A percentile compares a stretch with the other conserved stretches of the same genome.
Conservation (phyloP, 2,888 invertebrate genomes). For the Tipula confusa region DNA sequence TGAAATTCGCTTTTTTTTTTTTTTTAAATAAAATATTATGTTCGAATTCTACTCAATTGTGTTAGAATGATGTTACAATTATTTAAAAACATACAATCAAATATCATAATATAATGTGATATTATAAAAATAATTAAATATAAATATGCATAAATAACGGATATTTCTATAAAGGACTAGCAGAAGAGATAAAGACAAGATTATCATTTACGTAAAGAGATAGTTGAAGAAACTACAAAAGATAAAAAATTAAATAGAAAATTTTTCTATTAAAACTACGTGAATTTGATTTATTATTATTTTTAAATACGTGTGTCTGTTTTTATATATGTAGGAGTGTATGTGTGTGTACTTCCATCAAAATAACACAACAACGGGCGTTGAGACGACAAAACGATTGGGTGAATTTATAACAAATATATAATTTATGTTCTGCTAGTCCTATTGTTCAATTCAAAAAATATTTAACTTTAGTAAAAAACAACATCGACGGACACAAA, state of each 20-base stretch:
- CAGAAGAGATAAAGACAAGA: not conserved
- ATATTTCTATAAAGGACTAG: not conserved
- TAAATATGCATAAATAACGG: not conserved
- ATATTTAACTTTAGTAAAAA: not conserved
- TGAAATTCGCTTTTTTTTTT: no score
- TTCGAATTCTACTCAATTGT: not conserved
- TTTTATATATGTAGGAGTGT: no score
- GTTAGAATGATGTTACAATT: not conserved
- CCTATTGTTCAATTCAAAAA: not conserved
- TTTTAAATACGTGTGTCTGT: not conserved
- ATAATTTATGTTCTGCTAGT: not conserved
- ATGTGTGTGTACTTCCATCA: not conserved
- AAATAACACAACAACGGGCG: not conserved
- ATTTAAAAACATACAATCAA: not conserved
- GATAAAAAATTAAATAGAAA: not conserved
- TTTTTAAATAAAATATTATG: not conserved
- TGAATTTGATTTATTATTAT: no score
- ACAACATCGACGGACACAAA: conserved; percentile 3
- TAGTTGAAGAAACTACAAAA: not conserved
- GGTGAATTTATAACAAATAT: not conserved
- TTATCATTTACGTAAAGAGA: not conserved
- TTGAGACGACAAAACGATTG: not conserved
- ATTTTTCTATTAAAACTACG: not conserved
- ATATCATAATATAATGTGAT: not conserved
- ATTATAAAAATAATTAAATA: not conserved